Evolutionary conservation across 2,888 invertebrate species (phyloP), one percentile per base, ranked within the genome.

Genomic region (Rhagonycha fulva): DNA sequence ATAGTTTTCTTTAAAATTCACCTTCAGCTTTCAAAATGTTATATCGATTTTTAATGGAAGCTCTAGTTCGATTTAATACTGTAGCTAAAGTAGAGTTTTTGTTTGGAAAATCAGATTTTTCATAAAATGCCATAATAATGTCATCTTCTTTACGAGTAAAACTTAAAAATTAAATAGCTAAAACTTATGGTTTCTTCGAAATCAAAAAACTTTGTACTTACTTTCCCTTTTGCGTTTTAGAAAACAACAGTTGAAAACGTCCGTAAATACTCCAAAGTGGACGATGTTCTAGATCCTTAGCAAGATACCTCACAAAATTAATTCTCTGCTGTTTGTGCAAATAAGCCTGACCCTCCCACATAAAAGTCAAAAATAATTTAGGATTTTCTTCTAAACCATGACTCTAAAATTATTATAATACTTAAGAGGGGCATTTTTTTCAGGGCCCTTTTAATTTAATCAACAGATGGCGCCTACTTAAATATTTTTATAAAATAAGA

Each of bases 381-480:
- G 72, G 72, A 26, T 60, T 68, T 7, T 24, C 10, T 14, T 24
- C 14, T 9, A 72, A 26, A 61, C 61, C 26, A 23, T 72, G 74
- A 76, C 77, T 61, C 66, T 77, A 47, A 80, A 80, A 66, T 24
- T 30, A 68, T 14, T 24, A 66, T n/a, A 14, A 1, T 7, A 9
- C 9, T 23, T 24, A n/a, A n/a, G n/a, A n/a, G n/a, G n/a, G n/a
- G n/a, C n/a, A n/a, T n/a, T n/a, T n/a, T n/a, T n/a, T n/a, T n/a
- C n/a, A n/a, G n/a, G n/a, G n/a, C n/a, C n/a, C n/a, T n/a, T n/a
- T n/a, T n/a, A n/a, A n/a, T n/a, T n/a, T n/a, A n/a, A n/a, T n/a
- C n/a, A n/a, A n/a, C n/a, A n/a, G n/a, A n/a, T n/a, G n/a, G n/a
- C n/a, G n/a, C n/a, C n/a, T n/a, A n/a, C n/a, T n/a, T n/a, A n/a